These are phyloP conservation scores for Planiliza haematocheilus DNA, from an alignment of 2,113 vertebrate genomes.

Conservation along the genomic window DNA sequence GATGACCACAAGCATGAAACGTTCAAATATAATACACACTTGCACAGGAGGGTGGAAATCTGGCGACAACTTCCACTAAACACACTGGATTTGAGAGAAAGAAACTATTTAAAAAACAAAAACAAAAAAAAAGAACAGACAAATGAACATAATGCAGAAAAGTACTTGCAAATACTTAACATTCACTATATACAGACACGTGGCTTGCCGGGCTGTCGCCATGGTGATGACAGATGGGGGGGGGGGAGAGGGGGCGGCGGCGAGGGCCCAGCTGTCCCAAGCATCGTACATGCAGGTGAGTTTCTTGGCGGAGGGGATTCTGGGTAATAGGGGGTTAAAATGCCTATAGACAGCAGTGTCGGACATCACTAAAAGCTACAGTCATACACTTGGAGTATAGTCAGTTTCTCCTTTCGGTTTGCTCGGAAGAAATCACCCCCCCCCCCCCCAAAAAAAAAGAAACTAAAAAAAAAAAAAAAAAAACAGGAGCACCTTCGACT, in stretches of 20 bases:
- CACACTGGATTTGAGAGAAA: constrained; percentile 76
- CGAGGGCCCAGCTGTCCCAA: constrained; percentile 87
- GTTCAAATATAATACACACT: constrained; percentile 85
- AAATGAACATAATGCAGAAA: constrained; percentile 75
- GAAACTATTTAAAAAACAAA: constrained; percentile 64
- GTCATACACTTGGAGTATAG: constrained; percentile 78
- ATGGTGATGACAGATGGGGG: constrained; percentile 79
- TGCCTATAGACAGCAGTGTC: constrained; percentile 92
- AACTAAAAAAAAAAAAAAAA: constrained; percentile 58
- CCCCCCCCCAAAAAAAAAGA: constrained; percentile 74
- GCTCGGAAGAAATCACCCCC: constrained; percentile 79
- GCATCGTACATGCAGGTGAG: constrained; percentile 95
- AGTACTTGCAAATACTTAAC: constrained; percentile 93
- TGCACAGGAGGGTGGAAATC: constrained; percentile 75
- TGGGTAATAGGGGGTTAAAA: constrained; percentile 79
- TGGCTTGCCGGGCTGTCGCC: constrained; percentile 84
- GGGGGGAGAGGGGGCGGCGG: constrained; percentile 63
- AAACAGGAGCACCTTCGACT: constrained; percentile 87
- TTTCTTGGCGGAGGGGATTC: constrained; percentile 61
- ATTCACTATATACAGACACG: constrained; percentile 94
- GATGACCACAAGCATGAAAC: constrained; percentile 85
- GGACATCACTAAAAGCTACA: constrained; percentile 88
- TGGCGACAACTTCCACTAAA: constrained; percentile 81
- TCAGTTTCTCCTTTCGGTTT: constrained; percentile 71
- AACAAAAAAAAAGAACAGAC: constrained; percentile 65